phyloP scores from a whole-genome alignment of 2,797 vertebrate species.

The Thripadectes ignobilis region DNA sequence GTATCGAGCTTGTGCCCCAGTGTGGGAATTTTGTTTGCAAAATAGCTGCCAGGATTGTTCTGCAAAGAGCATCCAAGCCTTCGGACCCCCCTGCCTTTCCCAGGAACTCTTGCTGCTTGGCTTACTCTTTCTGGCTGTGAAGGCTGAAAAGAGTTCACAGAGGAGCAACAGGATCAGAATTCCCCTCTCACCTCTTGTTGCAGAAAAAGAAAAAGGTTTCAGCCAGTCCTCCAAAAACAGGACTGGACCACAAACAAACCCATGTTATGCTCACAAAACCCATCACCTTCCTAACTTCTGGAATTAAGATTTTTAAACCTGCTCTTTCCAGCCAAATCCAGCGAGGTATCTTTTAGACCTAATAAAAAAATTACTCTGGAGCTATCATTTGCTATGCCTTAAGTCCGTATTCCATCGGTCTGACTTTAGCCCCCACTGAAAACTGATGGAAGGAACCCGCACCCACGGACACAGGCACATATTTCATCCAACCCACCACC shows the following conservation, averaged over 20 bases:
- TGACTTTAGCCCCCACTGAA: background rate
- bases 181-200: conserved; percentile 8
- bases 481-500: background rate
- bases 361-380: background rate
- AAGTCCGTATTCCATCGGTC: background rate
- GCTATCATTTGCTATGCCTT: background rate
- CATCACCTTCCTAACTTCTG: background rate
- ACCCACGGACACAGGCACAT: background rate
- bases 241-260: background rate
- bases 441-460: background rate
- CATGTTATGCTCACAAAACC: background rate
- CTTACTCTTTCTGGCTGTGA: conserved; percentile 16
- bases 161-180: conserved; percentile 21
- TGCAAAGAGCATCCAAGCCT: background rate
- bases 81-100: background rate
- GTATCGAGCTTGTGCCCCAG: background rate
- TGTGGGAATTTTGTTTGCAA: background rate
- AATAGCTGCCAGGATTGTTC: background rate
- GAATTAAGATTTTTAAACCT: background rate
- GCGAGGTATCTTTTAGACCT: background rate
- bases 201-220: background rate
- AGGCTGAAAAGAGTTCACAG: conserved; percentile 12
- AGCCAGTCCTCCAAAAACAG: background rate
- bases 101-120: conserved; percentile 5
- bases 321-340: background rate